Conservation (phyloP, 2,113 vertebrate genomes). For the Trichomycterus rosablanca region DNA sequence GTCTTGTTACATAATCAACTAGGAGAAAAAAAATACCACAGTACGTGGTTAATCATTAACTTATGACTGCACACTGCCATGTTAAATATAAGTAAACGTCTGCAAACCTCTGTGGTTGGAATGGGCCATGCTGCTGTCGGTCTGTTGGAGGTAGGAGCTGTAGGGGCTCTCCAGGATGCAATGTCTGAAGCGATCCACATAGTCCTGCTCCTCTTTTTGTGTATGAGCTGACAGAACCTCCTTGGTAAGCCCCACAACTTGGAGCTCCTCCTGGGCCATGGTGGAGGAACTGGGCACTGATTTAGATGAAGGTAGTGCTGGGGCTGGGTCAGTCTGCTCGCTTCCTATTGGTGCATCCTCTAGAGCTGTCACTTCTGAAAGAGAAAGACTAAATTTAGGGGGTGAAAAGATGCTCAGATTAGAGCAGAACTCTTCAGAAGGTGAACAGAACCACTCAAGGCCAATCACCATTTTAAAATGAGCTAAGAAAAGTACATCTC, state of each 20-base stretch:
- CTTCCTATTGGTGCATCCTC: slow-evolving; percentile 67
- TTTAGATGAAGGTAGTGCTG: slow-evolving; percentile 45
- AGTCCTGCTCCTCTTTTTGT: slow-evolving; percentile 83
- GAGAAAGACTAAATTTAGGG: not conserved
- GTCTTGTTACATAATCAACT: slow-evolving; percentile 60
- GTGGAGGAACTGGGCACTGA: slow-evolving; percentile 46
- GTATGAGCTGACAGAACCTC: slow-evolving; percentile 81
- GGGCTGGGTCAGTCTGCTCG: slow-evolving; percentile 65
- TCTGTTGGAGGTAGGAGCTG: slow-evolving; percentile 74
- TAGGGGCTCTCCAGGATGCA: slow-evolving; percentile 77
- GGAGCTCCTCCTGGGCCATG: slow-evolving; percentile 56
- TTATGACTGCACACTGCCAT: not conserved
- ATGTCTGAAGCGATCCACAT: slow-evolving; percentile 75
- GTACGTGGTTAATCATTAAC: not conserved
- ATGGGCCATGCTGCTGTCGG: slow-evolving; percentile 63
- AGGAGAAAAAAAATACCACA: slow-evolving; percentile 13
- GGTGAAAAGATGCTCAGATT: too few relatives aligned
- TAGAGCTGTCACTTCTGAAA: slow-evolving; percentile 71
- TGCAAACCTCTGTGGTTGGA: slow-evolving; percentile 70
- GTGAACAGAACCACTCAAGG: too few relatives aligned
- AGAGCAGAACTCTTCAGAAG: too few relatives aligned
- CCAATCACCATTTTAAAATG: too few relatives aligned
- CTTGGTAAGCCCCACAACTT: slow-evolving; percentile 75
- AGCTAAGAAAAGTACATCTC: too few relatives aligned
- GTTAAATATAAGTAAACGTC: too few relatives aligned